Conservation (phyloP, 2,113 vertebrate genomes). For the Menidia beryllina region DNA sequence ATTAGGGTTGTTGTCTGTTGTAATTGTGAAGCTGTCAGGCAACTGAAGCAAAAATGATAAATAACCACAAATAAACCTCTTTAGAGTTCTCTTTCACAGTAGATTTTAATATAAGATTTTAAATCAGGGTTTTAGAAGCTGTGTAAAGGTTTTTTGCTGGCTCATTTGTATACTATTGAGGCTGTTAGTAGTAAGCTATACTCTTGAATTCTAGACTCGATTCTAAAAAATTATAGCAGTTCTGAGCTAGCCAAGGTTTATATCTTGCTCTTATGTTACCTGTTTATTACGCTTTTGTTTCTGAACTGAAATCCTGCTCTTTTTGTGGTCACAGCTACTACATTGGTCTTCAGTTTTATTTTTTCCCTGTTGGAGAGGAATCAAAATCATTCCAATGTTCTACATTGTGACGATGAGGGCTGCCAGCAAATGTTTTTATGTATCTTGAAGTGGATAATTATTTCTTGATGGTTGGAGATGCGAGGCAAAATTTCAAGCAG, state of each 20-base stretch:
- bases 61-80: not conserved
- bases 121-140: not conserved
- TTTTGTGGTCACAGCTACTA: not conserved
- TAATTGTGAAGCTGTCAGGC: not conserved
- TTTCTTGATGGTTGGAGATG: constrained; percentile 3
- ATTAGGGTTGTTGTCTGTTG: not conserved
- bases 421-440: constrained; percentile 3
- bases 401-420: not conserved
- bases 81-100: not conserved
- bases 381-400: not conserved
- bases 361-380: not conserved
- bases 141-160: not conserved
- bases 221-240: too few relatives aligned
- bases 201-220: too few relatives aligned
- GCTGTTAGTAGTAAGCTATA: not conserved
- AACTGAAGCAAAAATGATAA: not conserved
- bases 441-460: constrained; percentile 25
- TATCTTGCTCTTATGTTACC: not conserved
- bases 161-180: not conserved
- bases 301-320: not conserved
- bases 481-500: constrained; percentile 13
- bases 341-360: not conserved
- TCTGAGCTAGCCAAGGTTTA: too few relatives aligned
- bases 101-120: not conserved
- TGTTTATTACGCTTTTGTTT: too few relatives aligned